Conservation (phyloP, 2,113 vertebrate genomes). For the Urocolius indicus region DNA sequence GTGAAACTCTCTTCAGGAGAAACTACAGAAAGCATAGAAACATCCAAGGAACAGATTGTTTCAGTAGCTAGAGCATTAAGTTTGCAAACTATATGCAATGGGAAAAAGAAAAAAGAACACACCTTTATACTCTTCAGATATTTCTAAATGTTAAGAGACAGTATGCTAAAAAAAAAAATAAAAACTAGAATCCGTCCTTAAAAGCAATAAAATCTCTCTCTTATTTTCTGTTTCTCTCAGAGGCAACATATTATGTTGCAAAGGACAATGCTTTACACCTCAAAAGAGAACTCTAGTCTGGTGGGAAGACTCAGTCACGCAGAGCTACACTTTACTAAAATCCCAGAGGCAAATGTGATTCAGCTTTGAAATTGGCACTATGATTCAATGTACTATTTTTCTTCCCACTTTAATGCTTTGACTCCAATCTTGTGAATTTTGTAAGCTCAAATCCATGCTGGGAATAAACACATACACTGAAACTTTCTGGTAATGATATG, state of each 20-base stretch:
- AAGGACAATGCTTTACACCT: conserved; percentile 27
- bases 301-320: conserved; percentile 16
- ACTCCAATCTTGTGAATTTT: neutral
- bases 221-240: neutral
- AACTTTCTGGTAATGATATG: conserved; percentile 40
- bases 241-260: conserved; percentile 16
- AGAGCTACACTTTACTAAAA: conserved; percentile 52
- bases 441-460: conserved; percentile 13
- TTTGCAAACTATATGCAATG: neutral
- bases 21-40: neutral
- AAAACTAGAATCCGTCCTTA: neutral
- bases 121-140: neutral
- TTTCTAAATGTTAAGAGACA: conserved; percentile 8
- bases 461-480: conserved; percentile 31
- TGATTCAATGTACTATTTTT: conserved; percentile 29
- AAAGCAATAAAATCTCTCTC: neutral
- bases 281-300: conserved; percentile 20
- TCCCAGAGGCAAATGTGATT: conserved; percentile 24
- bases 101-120: neutral
- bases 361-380: neutral
- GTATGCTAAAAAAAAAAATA: neutral
- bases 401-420: neutral
- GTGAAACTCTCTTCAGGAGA: neutral
- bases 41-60: neutral
- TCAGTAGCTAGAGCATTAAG: neutral